Conservation (phyloP, 2,888 invertebrate species). For the Erebia palarica region DNA sequence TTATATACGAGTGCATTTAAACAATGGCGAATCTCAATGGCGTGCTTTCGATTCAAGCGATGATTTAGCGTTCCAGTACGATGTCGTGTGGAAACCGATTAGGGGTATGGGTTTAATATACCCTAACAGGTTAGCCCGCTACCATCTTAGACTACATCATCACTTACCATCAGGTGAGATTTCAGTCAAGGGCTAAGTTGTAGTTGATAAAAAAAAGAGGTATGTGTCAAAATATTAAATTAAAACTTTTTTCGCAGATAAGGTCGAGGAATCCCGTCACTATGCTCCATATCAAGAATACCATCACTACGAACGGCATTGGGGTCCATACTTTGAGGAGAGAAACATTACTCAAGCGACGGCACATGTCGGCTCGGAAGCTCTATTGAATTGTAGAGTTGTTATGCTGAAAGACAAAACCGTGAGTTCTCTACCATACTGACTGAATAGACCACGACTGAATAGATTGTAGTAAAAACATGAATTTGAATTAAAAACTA, state of each 20-base stretch:
- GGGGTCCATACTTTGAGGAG: conserved; percentile 88
- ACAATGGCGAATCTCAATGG: too few species aligned
- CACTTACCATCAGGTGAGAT: too few species aligned
- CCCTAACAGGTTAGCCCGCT: too few species aligned
- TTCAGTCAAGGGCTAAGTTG: too few species aligned
- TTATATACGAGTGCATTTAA: too few species aligned
- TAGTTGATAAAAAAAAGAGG: not conserved
- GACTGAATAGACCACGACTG: not conserved
- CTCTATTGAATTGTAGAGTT: conserved; percentile 85
- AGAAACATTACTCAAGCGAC: conserved; percentile 81
- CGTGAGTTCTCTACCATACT: conserved; percentile 59
- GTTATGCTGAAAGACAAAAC: conserved; percentile 88
- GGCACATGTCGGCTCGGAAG: conserved; percentile 85
- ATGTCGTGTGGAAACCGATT: too few species aligned
- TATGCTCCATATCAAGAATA: conserved; percentile 78
- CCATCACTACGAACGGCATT: conserved; percentile 87
- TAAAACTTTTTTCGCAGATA: conserved; percentile 54
- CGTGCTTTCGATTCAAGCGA: too few species aligned
- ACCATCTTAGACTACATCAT: too few species aligned
- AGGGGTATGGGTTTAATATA: too few species aligned
- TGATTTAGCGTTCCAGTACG: too few species aligned
- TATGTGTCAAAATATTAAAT: not conserved
- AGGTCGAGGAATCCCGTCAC: conserved; percentile 71
- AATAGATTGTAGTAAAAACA: not conserved
- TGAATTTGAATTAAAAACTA: not conserved